phyloP scores from a whole-genome alignment of 2,888 invertebrate genomes.

The Aethes cnicana region DNA sequence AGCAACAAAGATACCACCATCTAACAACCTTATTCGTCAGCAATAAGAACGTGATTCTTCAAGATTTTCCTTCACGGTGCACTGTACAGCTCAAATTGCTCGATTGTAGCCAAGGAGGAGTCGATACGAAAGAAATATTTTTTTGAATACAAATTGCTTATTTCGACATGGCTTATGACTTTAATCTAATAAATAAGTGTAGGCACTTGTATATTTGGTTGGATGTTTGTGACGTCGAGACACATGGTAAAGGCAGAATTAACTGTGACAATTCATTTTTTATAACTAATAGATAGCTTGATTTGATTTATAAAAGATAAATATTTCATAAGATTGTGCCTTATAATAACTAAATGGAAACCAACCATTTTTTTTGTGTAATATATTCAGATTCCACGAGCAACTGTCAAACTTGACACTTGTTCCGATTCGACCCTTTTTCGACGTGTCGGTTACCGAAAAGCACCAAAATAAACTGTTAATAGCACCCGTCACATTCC shows the following conservation, averaged over 20 bases:
- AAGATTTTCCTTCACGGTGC: neutral
- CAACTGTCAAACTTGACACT: conserved; percentile 31
- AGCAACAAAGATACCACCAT: conserved; percentile 69
- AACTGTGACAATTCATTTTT: too few relatives aligned
- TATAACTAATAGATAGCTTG: too few relatives aligned
- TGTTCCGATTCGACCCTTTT: conserved; percentile 26
- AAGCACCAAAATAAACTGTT: conserved; percentile 67
- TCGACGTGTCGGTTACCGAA: conserved; percentile 52
- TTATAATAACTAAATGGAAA: too few relatives aligned
- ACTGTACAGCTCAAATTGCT: neutral
- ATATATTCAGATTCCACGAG: conserved; percentile 7
- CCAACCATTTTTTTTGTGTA: too few relatives aligned
- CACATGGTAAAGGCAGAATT: too few relatives aligned
- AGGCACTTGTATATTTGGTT: too few relatives aligned
- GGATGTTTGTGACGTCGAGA: too few relatives aligned
- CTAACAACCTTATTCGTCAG: neutral
- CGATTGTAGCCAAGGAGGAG: conserved; percentile 10
- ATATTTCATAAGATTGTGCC: too few relatives aligned
- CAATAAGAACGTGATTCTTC: neutral
- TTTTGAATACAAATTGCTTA: conserved; percentile 3
- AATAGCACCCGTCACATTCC: conserved; percentile 70
- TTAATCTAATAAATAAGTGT: too few relatives aligned
- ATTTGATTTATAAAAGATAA: too few relatives aligned
- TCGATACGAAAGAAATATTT: conserved; percentile 19
- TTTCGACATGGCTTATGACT: neutral